Conservation (phyloP, 2,113 vertebrate species). For the Nesogale talazaci region DNA sequence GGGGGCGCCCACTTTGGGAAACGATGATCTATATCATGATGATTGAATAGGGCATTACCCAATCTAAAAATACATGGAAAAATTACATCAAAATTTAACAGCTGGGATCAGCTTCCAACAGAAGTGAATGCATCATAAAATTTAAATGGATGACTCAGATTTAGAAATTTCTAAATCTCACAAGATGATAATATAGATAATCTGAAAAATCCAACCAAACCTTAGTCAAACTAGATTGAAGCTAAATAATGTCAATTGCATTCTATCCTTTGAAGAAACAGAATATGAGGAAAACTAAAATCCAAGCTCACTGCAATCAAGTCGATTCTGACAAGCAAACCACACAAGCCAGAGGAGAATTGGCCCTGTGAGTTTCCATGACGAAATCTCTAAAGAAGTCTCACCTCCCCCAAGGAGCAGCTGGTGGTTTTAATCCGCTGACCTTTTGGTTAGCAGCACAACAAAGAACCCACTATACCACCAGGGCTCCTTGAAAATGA, state of each 20-base stretch:
- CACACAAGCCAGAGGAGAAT: too few relatives aligned
- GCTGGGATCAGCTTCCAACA: constrained; percentile 9
- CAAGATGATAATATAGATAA: not conserved
- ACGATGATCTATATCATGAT: not conserved
- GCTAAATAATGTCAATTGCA: not conserved
- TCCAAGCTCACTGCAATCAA: too few relatives aligned
- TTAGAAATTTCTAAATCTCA: constrained; percentile 8
- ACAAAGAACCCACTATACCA: too few relatives aligned
- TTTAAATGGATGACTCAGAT: not conserved
- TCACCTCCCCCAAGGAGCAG: too few relatives aligned
- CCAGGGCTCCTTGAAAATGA: too few relatives aligned
- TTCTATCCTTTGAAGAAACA: not conserved
- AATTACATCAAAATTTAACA: constrained; percentile 42
- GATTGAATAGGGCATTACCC: not conserved
- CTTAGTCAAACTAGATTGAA: not conserved
- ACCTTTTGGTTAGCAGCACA: too few relatives aligned
- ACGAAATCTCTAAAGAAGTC: too few relatives aligned
- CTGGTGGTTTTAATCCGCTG: too few relatives aligned
- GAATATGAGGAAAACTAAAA: not conserved
- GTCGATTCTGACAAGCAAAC: too few relatives aligned
- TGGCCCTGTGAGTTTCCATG: too few relatives aligned
- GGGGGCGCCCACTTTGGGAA: too few relatives aligned
- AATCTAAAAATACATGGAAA: constrained; percentile 24
- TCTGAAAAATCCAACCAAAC: constrained; percentile 35
- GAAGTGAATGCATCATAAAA: not conserved